Base-by-base conservation (phyloP, 2,888 invertebrate genomes). In the Beris morrisii region DNA sequence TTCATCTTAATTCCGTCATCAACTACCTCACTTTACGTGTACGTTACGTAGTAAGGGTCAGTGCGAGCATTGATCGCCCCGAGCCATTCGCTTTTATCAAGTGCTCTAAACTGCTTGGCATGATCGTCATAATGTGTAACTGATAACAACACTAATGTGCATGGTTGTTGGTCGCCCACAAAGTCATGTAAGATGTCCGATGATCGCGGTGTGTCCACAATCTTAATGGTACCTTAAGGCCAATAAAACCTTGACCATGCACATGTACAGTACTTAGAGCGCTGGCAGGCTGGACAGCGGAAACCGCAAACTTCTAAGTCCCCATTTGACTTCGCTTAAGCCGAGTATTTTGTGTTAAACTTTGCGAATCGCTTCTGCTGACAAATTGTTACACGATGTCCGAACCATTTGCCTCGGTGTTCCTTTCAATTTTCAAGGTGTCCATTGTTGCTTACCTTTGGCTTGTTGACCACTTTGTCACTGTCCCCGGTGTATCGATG, bases 171-270 rank as follows among this genome's bases (percentile, higher is more conserved):
- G 73, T 75, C 79, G 79, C 79, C 79, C 77, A 79, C 79, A 79
- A 79, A 79, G 76, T 77, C 78, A 75, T 79, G 79, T 79, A 77
- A 76, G 75, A 74, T 75, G 79, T 79, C 79, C 78, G 48, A 59
- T 32, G 55, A 65, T 69, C 71, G 70, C 70, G 70, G 70, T 72
- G 61, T 71, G 70, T 38, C 38, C 70, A 69, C 71, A 70, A 72
- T 72, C 70, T 73, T 73, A 73, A 73, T 71, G 72, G 71, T 31
- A 54, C 53, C 58, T 67, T 57, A n/a, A 12, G 53, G 28, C 28
- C 53, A 5, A 53, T 53, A 53, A 53, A 38, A 38, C 5, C 38
- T 5, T 7, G 9, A 38, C 38, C 9, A 38, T 38, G 38, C 9
- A 22, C 22, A 22, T 22, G 22, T 22, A 22, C 22, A 9, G 38